Base-by-base conservation (phyloP, 2,797 vertebrate genomes). In the Brachyalestes nurse region DNA sequence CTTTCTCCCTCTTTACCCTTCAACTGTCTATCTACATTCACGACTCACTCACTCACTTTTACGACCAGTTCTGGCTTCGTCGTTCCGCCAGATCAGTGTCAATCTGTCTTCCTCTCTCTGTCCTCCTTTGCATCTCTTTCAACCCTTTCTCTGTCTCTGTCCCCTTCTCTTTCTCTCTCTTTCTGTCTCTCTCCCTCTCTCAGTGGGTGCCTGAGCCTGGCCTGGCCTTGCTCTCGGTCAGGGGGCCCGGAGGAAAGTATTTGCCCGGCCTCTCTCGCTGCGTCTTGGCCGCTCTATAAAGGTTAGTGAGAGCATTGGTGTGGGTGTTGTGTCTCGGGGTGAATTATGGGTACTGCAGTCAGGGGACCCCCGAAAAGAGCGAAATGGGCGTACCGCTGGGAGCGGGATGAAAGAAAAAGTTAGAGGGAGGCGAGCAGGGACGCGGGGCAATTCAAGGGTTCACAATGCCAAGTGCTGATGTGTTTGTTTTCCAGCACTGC, bases 401-500 rank as follows among this genome's bases (percentile, higher is more conserved):
- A 94, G 86, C 77, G 79, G 86, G 93, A 94, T 93, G 85, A 94
- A 93, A 94, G 93, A 79, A 88, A 90, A 87, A 80, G 80, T 86
- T 82, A 75, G 70, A 82, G 72, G 40, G 77, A 88, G 89, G 86
- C 84, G 38, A 75, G 34, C 60, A 75, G 72, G 65, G 77, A 82
- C 88, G 89, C 88, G 91, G 93, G 91, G 93, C 90, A 93, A 89
- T 91, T 89, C 88, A 83, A 92, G 88, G 90, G 92, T 92, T 93
- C 91, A 93, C 83, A 89, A 92, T 94, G 93, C 93, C 93, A 95
- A 94, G 91, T 91, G 90, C 93, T 93, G 92, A 94, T 93, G 90
- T 93, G 92, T 94, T 95, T 95, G 93, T 94, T 94, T 93, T 94
- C 90, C 90, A 94, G 91, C 90, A 89, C 89, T 87, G 92, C 89